Percentiles rank a stretch among this genome's conserved stretches.
Evolutionary conservation across 2,888 invertebrate species (phyloP).

Genomic region (Pegoplata infirma): DNA sequence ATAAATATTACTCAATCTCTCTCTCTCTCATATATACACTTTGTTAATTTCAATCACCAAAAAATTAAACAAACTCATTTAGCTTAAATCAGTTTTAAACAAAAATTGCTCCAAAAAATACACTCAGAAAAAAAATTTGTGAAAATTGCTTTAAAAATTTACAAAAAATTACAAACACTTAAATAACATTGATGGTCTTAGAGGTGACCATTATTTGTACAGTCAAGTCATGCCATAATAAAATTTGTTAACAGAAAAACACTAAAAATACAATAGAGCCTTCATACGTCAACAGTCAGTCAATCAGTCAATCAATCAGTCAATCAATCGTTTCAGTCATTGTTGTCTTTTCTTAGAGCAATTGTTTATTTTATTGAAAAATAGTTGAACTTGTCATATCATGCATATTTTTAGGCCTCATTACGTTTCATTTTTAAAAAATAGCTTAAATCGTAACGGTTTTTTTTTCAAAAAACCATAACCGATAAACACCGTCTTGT

Average conservation of each 20-base stretch:
- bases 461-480: slow-evolving; percentile 33
- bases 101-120: not conserved
- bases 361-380: slow-evolving; percentile 42
- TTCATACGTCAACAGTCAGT: too few species aligned
- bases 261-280: slow-evolving; percentile 5
- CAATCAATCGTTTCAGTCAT: slow-evolving; percentile 37
- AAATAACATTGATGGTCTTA: not conserved
- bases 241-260: slow-evolving; percentile 27
- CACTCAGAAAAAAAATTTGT: not conserved
- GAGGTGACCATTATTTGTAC: not conserved
- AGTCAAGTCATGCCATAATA: slow-evolving; percentile 15
- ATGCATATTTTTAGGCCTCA: slow-evolving; percentile 19
- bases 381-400: slow-evolving; percentile 27
- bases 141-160: not conserved
- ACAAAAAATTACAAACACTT: not conserved
- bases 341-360: slow-evolving; percentile 43
- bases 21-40: slow-evolving; percentile 27
- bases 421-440: slow-evolving; percentile 37
- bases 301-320: slow-evolving; percentile 25
- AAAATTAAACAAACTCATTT: not conserved
- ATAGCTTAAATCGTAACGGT: slow-evolving; percentile 30
- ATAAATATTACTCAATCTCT: slow-evolving; percentile 22
- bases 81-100: not conserved
- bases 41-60: not conserved
- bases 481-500: not conserved